A percentile compares a stretch with the other conserved stretches of the same genome.
phyloP scores from a whole-genome alignment of 2,113 vertebrate genomes.

The Pogonocichla stellata region DNA sequence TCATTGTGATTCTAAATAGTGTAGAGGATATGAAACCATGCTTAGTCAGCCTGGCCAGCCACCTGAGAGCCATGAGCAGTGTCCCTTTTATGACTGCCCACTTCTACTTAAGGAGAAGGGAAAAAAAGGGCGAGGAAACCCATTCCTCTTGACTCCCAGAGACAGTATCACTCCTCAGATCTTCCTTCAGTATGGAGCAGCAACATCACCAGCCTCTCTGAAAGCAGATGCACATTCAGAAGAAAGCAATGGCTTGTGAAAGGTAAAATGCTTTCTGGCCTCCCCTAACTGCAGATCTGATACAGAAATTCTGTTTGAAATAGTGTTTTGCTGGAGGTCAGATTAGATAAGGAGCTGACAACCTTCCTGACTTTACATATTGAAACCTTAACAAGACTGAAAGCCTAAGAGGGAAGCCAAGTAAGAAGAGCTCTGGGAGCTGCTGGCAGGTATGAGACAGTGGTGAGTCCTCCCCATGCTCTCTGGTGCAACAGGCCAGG shows the following conservation, averaged over 20 bases:
- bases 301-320: background rate
- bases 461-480: background rate
- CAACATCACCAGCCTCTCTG: background rate
- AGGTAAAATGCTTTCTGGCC: background rate
- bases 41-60: slow-evolving; percentile 60
- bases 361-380: background rate
- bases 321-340: background rate
- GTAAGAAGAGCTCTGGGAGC: background rate
- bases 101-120: background rate
- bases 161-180: background rate
- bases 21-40: background rate
- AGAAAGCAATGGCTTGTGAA: background rate
- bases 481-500: background rate
- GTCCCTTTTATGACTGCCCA: slow-evolving; percentile 24
- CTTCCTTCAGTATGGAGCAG: background rate
- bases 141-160: slow-evolving; percentile 1
- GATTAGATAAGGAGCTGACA: background rate
- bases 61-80: slow-evolving; percentile 35
- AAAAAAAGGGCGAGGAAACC: background rate
- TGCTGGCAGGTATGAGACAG: background rate
- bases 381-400: background rate
- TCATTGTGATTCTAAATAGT: slow-evolving; percentile 51
- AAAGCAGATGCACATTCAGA: background rate
- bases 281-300: background rate
- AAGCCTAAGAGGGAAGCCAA: background rate